Conservation (phyloP, 2,888 invertebrate genomes). For the Fabriciana adippe region DNA sequence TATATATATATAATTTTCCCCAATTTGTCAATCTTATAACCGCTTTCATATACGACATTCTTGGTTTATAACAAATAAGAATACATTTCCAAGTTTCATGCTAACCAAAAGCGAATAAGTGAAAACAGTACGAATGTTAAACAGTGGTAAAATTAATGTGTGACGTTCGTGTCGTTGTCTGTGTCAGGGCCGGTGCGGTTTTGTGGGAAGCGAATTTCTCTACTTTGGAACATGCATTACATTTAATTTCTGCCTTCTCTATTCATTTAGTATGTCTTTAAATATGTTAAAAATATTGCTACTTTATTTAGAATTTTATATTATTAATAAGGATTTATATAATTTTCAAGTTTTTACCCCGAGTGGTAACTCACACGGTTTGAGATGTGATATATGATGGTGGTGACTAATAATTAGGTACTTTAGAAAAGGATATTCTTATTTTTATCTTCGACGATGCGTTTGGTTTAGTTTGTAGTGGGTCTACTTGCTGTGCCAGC, state of each 20-base stretch:
- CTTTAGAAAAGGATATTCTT: too few relatives aligned
- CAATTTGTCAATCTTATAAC: not conserved
- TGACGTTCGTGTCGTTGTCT: conserved; percentile 21
- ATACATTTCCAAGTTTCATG: not conserved
- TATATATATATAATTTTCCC: not conserved
- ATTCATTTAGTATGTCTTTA: not conserved
- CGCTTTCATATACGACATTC: not conserved
- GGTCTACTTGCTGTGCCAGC: too few relatives aligned
- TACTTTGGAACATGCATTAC: conserved; percentile 3
- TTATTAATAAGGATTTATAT: too few relatives aligned
- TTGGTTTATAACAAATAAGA: conserved; percentile 8
- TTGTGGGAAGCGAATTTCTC: conserved; percentile 15
- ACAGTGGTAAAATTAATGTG: conserved; percentile 25
- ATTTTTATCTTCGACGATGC: too few relatives aligned
- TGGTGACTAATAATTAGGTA: too few relatives aligned
- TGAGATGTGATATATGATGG: too few relatives aligned
- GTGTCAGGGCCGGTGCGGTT: conserved; percentile 25
- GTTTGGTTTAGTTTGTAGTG: too few relatives aligned
- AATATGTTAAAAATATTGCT: not conserved
- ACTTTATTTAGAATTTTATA: too few relatives aligned
- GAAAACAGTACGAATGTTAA: conserved; percentile 11
- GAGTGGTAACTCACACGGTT: too few relatives aligned
- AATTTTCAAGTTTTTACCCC: too few relatives aligned
- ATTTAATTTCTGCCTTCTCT: conserved; percentile 5
- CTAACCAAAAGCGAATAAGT: conserved; percentile 12